Base-by-base conservation (phyloP, 1,140 invertebrate genomes). In the Probaryconus sp. region DNA sequence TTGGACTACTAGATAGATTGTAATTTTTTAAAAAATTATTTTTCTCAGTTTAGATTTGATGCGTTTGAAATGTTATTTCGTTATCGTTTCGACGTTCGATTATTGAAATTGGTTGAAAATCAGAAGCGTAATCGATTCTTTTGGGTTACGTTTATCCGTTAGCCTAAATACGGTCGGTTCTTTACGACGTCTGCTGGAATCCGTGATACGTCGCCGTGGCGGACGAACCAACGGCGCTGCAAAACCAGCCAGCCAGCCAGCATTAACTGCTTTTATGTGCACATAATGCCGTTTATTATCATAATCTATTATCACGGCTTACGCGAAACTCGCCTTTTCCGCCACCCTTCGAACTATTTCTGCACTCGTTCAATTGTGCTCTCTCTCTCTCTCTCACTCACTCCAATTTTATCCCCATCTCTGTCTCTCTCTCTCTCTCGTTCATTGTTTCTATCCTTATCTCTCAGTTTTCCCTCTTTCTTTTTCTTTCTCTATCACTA, bases 281-380 rank as follows among this genome's bases (percentile, higher is more conserved):
- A 63, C 79, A 81, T 79, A 85, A 84, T 82, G 76, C 79, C 78
- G 75, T 84, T 83, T 83, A 83, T 84, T 86, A 84, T 86, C 82
- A 82, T 84, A 85, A 85, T 85, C 82, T 83, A 83, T 84, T 85
- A 84, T 84, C 81, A 60, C 74, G 71, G 79, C 79, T 85, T 80
- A 79, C 53, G 50, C 73, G 55, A 50, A 69, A 64, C 63, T 74
- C 72, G 70, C 67, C 30, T 70, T 67, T 67, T 68, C 74, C 60
- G 42, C 58, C 60, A 38, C 58, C 56, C 43, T 18, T 18, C 21
- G 21, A 7, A n/a, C 28, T n/a, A 4, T n/a, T n/a, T 31, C 28
- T 24, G 21, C 3, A 35, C 5, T 0, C 10, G 0, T 2, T n/a
- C 37, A 10, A 40, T 7, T n/a, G 13, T 31, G 21, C 33, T 40